Conservation (phyloP, 1,140 invertebrate genomes). For the Trypoxylus dichotomus region DNA sequence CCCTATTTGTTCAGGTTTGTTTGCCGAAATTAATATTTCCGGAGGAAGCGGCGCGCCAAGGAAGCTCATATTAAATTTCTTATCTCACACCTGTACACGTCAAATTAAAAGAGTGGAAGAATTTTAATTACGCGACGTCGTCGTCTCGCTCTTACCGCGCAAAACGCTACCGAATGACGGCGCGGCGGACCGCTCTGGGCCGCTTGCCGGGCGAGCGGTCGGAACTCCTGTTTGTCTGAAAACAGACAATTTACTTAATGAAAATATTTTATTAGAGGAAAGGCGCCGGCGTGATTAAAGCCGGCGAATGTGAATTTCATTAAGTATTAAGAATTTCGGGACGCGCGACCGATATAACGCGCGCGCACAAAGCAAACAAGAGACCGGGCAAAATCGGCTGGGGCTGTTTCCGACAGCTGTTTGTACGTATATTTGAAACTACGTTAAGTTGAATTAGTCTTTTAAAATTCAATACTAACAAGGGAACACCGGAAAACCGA, state of each 20-base stretch:
- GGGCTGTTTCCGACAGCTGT: no score
- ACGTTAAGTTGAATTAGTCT: no score
- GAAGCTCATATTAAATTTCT: constrained; percentile 14
- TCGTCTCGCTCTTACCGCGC: neutral
- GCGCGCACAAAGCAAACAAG: no score
- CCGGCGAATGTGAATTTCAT: constrained; percentile 14
- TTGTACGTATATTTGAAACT: no score
- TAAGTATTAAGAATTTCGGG: constrained; percentile 23
- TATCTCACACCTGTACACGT: constrained; percentile 26
- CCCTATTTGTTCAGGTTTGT: constrained; percentile 18
- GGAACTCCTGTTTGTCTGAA: neutral
- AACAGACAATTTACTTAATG: constrained; percentile 29
- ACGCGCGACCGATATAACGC: no score
- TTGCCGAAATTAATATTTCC: constrained; percentile 24
- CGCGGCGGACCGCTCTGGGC: neutral
- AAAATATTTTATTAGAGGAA: constrained; percentile 27
- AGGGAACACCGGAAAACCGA: no score
- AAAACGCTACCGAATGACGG: neutral
- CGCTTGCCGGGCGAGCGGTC: neutral
- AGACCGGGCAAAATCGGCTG: no score
- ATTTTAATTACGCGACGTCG: constrained; percentile 14
- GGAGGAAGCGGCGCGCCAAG: neutral
- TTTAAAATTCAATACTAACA: no score
- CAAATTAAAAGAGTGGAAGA: constrained; percentile 29
- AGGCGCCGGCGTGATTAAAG: constrained; percentile 8